phyloP scores from a whole-genome alignment of 2,113 vertebrate genomes.

The Lasiurus cinereus region DNA sequence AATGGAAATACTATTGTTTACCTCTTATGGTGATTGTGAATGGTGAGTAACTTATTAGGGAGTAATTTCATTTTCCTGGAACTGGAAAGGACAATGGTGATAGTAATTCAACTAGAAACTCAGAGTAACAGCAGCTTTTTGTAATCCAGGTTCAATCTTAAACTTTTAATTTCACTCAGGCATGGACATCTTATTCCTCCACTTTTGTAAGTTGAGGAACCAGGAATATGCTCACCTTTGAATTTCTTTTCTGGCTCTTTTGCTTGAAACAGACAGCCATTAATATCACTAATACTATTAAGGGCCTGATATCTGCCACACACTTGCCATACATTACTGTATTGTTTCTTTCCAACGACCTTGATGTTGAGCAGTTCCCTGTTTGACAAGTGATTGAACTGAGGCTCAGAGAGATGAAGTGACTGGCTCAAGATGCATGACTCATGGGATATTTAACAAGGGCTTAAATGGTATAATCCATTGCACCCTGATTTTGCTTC shows the following conservation, averaged over 20 bases:
- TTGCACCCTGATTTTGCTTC: not conserved
- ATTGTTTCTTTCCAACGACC: not conserved
- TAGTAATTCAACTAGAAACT: not conserved
- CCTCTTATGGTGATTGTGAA: not conserved
- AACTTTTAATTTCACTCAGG: not conserved
- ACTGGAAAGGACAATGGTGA: not conserved
- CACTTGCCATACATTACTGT: not conserved
- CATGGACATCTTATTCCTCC: not conserved
- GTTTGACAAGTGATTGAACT: not conserved
- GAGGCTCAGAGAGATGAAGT: not conserved
- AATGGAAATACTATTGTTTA: not conserved
- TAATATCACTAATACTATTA: not conserved
- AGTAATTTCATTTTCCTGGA: conserved; percentile 7
- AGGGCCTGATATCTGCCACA: not conserved
- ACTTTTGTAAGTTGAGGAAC: not conserved
- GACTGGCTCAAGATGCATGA: not conserved
- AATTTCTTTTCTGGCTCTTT: not conserved
- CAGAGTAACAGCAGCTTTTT: not conserved
- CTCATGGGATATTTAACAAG: not conserved
- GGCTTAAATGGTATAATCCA: not conserved
- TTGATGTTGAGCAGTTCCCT: not conserved
- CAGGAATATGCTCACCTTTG: not conserved
- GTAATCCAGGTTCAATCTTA: not conserved
- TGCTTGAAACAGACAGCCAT: not conserved
- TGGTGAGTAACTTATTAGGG: not conserved